These are phyloP conservation scores for Arrhamphus sclerolepis DNA, from an alignment of 2,797 vertebrate genomes.

Conservation along the genomic window DNA sequence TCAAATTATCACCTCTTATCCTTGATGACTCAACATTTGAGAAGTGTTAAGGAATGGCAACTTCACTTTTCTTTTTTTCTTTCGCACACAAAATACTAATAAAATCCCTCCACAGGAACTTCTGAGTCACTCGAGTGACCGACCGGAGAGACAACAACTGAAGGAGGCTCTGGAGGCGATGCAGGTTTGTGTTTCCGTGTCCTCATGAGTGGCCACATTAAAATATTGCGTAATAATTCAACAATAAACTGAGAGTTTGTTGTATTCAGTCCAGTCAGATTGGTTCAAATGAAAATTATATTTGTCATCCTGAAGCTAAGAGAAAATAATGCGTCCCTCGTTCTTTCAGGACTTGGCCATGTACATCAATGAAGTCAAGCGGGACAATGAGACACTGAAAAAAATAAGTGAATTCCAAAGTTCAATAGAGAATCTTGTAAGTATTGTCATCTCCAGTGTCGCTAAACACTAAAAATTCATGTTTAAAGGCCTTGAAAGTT, in stretches of 20 bases:
- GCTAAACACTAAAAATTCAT: not conserved
- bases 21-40: too few relatives aligned
- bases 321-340: conserved; percentile 2
- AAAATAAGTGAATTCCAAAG: conserved; percentile 98
- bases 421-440: conserved; percentile 97
- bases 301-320: too few relatives aligned
- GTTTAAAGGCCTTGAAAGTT: not conserved
- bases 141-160: conserved; percentile 91
- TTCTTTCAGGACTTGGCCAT: conserved; percentile 92
- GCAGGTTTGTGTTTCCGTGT: conserved; percentile 84
- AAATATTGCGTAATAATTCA: not conserved
- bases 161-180: conserved; percentile 96
- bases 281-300: conserved; percentile 1
- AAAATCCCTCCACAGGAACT: conserved; percentile 84
- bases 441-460: conserved; percentile 34
- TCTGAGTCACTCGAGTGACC: conserved; percentile 89
- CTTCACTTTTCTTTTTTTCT: not conserved
- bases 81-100: not conserved
- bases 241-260: too few relatives aligned
- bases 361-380: conserved; percentile 98
- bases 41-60: not conserved
- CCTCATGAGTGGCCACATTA: not conserved
- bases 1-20: too few relatives aligned
- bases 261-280: too few relatives aligned
- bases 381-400: conserved; percentile 98